These are phyloP conservation scores for Oreonectes daqikongensis DNA, from an alignment of 2,797 vertebrate genomes.

Conservation along the genomic window DNA sequence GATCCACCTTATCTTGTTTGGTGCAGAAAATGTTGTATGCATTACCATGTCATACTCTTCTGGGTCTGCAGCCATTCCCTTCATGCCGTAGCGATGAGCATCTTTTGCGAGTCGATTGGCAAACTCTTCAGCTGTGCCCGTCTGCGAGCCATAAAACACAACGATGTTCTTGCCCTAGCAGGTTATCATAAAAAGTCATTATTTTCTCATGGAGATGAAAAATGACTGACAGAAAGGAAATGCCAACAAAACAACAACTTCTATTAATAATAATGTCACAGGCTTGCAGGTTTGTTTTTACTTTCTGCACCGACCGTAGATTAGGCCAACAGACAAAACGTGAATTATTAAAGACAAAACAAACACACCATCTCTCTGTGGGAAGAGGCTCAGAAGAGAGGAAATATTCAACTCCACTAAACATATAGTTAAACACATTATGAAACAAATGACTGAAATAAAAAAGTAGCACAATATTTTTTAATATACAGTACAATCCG, in stretches of 20 bases:
- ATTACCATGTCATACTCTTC: constrained; percentile 96
- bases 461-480: too few relatives aligned
- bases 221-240: not conserved
- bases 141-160: constrained; percentile 98
- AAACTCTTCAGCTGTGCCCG: constrained; percentile 95
- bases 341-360: not conserved
- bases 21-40: constrained; percentile 5
- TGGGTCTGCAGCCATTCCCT: constrained; percentile 94
- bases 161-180: constrained; percentile 82
- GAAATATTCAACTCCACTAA: not conserved
- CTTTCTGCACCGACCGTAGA: not conserved
- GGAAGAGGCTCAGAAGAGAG: not conserved
- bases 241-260: not conserved
- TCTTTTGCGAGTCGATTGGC: constrained; percentile 94
- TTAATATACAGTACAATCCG: too few relatives aligned
- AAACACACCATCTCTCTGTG: not conserved
- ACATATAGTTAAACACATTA: too few relatives aligned
- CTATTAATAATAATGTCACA: not conserved
- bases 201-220: not conserved
- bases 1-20: constrained; percentile 49
- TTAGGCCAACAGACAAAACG: not conserved
- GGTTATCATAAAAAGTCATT: not conserved
- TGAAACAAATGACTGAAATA: too few relatives aligned
- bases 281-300: not conserved
- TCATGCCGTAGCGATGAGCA: constrained; percentile 93